These are phyloP conservation scores for Phasianus colchicus DNA, from an alignment of 2,113 vertebrate genomes.

Conservation along the genomic window DNA sequence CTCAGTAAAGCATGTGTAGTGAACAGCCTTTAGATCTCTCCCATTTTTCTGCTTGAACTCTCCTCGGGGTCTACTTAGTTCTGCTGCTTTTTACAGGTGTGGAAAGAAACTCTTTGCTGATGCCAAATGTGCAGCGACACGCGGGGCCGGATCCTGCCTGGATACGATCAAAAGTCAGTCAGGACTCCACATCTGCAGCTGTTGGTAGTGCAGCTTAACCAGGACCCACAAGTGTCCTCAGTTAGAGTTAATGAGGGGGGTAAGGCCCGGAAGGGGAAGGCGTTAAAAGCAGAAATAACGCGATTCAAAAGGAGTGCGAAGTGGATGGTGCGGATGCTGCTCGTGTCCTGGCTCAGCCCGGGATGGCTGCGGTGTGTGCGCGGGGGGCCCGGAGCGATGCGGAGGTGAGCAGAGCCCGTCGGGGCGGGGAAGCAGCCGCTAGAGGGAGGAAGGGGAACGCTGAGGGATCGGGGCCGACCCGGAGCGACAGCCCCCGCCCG, in stretches of 20 bases:
- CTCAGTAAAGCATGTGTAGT: background rate
- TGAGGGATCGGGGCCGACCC: background rate
- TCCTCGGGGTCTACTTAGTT: background rate
- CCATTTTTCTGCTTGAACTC: conserved; percentile 1
- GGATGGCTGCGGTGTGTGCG: background rate
- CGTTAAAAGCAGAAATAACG: background rate
- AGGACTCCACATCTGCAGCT: background rate
- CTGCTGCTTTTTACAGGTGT: background rate
- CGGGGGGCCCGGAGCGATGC: no score
- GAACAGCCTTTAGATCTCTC: background rate
- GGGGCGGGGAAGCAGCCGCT: background rate
- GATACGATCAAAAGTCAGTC: background rate
- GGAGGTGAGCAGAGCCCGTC: no score
- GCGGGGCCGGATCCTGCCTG: background rate
- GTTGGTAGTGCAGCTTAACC: rapidly evolving
- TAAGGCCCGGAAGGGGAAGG: background rate
- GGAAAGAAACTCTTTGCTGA: background rate
- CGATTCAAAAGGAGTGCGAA: background rate
- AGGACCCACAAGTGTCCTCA: background rate
- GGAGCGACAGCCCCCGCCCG: no score
- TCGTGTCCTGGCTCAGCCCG: rapidly evolving
- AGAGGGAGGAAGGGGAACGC: background rate
- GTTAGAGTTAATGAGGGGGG: background rate
- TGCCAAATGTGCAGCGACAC: background rate
- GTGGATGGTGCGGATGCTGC: rapidly evolving